Conservation (phyloP, 2,113 vertebrate genomes). For the Prinia subflava region DNA sequence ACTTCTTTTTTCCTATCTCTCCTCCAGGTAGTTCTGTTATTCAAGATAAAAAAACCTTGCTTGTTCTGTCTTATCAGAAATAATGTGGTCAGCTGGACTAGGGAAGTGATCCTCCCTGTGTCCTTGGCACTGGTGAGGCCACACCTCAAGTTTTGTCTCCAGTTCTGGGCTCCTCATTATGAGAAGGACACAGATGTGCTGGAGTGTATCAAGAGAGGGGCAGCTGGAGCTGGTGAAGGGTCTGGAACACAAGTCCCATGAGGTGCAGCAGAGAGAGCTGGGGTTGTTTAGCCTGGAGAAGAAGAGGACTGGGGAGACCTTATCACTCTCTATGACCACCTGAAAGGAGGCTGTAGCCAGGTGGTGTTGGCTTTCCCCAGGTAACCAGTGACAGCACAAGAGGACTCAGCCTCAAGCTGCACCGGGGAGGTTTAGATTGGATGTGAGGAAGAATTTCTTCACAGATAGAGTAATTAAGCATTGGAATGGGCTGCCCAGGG, state of each 20-base stretch:
- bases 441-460: not conserved
- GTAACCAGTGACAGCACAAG: not conserved
- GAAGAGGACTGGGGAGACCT: not conserved
- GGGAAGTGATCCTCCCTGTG: too few species aligned
- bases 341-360: not conserved
- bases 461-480: not conserved
- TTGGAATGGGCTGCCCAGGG: not conserved
- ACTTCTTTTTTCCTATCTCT: not conserved
- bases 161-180: not conserved
- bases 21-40: not conserved
- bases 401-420: not conserved
- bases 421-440: not conserved
- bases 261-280: not conserved
- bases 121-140: not conserved
- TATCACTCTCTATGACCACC: not conserved
- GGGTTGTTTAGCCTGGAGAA: not conserved
- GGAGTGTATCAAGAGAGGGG: not conserved
- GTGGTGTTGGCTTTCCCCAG: not conserved
- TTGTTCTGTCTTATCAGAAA: not conserved
- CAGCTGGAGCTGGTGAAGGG: not conserved
- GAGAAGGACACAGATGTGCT: not conserved
- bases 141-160: not conserved
- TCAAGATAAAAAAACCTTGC: not conserved
- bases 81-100: not conserved
- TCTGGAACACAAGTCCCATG: not conserved